Evolutionary conservation across 2,888 invertebrate genomes (phyloP).

Genomic region (Thecocarcelia acutangulata): DNA sequence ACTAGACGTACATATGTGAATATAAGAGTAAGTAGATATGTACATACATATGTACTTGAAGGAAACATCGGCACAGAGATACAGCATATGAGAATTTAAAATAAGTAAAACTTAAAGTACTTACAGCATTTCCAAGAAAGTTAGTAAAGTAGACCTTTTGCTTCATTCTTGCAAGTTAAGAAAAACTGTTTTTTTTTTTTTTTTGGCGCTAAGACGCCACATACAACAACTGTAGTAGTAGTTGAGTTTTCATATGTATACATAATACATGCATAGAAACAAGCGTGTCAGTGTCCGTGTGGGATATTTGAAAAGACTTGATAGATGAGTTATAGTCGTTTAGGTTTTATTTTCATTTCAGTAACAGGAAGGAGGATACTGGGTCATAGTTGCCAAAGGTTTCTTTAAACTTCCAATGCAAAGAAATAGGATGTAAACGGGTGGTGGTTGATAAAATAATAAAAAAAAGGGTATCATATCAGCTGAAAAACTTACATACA

Average conservation of each 20-base stretch:
- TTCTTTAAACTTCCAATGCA: constrained; percentile 70
- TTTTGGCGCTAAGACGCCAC: constrained; percentile 68
- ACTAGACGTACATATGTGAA: constrained; percentile 23
- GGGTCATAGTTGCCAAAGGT: constrained; percentile 63
- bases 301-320: constrained; percentile 75
- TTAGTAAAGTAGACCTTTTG: constrained; percentile 35
- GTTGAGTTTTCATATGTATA: constrained; percentile 13
- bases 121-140: constrained; percentile 41
- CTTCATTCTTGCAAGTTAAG: constrained; percentile 1
- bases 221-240: constrained; percentile 43
- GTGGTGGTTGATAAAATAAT: constrained; percentile 22
- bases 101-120: constrained; percentile 42
- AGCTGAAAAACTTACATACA: constrained; percentile 47
- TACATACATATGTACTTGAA: constrained; percentile 7
- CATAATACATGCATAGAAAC: neutral
- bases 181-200: constrained; percentile 50
- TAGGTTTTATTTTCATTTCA: constrained; percentile 52
- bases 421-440: constrained; percentile 5
- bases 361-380: constrained; percentile 30
- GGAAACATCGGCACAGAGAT: constrained; percentile 7
- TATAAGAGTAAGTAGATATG: no score
- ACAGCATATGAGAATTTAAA: constrained; percentile 19
- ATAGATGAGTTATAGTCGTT: constrained; percentile 80
- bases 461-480: constrained; percentile 49
- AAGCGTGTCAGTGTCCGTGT: constrained; percentile 37